Evolutionary conservation across 37 sponge, comb jelly and placozoan species (phyloP), one percentile per base, ranked within the genome.

Genomic region (Eunapius fragilis): DNA sequence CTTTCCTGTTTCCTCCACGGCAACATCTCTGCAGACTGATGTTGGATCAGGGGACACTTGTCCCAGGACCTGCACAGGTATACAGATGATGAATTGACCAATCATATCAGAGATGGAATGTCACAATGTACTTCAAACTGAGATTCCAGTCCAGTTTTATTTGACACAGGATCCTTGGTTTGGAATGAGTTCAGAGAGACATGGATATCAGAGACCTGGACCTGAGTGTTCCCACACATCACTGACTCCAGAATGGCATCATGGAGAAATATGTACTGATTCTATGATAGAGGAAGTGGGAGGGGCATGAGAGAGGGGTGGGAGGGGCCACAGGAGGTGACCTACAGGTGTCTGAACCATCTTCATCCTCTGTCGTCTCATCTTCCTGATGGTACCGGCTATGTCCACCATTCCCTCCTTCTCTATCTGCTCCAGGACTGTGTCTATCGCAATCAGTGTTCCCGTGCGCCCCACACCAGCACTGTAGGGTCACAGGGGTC

Each of bases 401-500:
- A 93, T 76, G 81, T 93, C 91, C n/a, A 93, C 81, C 0, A 69
- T 25, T 34, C 78, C 34, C 71, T 93, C 91, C 2, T 35, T 72
- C 24, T 83, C 84, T 17, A 87, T 76, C 79, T 93, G 90, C 13
- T 90, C 80, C 84, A 93, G 78, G 22, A 75, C 83, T 22, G 69
- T 82, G 82, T 93, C 91, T 2, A 93, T 86, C 9, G 88, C 71
- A 25, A 93, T 88, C 69, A 91, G 85, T 25, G 89, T 85, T 14
- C 95, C 95, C 45, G 92, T 91, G 26, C 95, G 89, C 24, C 95
- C 95, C 32, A 91, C 92, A 67, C 95, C 95, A 88, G 92, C 92
- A 94, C 95, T 94, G 83, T 19, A 87, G 13, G 25, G 14, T 31
- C 26, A 25, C 10, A 36, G 19, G 23, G 31, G n/a, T 14, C 80